These are phyloP conservation scores for Paragorgia papillata DNA, from an alignment of 92 coral and sea anemone genomes.

Conservation along the genomic window DNA sequence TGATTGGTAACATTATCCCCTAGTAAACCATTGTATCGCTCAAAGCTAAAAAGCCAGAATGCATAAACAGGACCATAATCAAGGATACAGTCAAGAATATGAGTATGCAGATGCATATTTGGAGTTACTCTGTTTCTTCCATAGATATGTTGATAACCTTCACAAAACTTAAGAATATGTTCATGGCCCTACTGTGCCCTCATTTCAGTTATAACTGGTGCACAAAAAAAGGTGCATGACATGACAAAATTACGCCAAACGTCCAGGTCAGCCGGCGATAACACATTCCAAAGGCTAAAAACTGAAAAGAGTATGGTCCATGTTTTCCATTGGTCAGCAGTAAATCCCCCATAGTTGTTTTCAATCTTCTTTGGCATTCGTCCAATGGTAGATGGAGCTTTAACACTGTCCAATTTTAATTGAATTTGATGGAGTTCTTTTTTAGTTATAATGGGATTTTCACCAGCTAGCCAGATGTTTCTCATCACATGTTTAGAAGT, in stretches of 20 bases:
- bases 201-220: constrained; percentile 55
- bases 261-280: constrained; percentile 55
- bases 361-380: constrained; percentile 68
- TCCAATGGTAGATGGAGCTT: constrained; percentile 64
- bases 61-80: constrained; percentile 67
- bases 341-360: constrained; percentile 71
- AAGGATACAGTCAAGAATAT: constrained; percentile 61
- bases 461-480: constrained; percentile 65
- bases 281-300: constrained; percentile 47
- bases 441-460: constrained; percentile 29
- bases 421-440: constrained; percentile 52
- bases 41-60: constrained; percentile 59
- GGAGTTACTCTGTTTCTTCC: constrained; percentile 64
- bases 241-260: constrained; percentile 68
- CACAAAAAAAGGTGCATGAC: constrained; percentile 57
- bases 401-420: constrained; percentile 58
- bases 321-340: constrained; percentile 76
- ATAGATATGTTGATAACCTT: constrained; percentile 52
- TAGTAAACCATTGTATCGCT: constrained; percentile 56
- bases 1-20: constrained; percentile 52
- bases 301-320: constrained; percentile 58
- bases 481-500: constrained; percentile 74
- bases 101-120: constrained; percentile 74
- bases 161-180: constrained; percentile 46
- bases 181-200: constrained; percentile 57